Base-by-base conservation (phyloP, 92 coral and sea anemone genomes). In the Montipora capitata region DNA sequence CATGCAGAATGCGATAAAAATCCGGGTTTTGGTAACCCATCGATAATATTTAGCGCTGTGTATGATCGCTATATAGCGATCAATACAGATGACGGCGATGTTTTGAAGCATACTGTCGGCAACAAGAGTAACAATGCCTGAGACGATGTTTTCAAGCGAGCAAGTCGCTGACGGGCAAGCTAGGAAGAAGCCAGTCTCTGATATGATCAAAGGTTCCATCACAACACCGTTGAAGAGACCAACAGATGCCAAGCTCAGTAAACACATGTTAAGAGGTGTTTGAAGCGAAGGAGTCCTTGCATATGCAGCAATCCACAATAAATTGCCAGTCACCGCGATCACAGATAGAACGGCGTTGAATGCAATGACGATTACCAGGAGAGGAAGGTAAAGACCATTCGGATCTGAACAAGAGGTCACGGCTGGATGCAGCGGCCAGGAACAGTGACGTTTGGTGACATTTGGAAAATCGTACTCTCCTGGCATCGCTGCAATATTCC, bases 151-250 rank as follows among this genome's bases (percentile, higher is more conserved):
- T 15, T 83, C 87, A 41, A 83, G 57, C 9, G 87, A 83, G 49
- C 87, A 83, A 17, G 61, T 57, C 13, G 12, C 72, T 16, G 62
- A 83, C 5, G 87, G 87, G 7, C 87, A 72, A 3, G 72, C 87
- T 72, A 83, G 72, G 71, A 83, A 83, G 43, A 58, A 83, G 4
- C 41, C 75, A 0, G 72, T 75, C 18, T 83, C 87, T 11, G 79
- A 71, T 43, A 83, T 73, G 10, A 83, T 58, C 51, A 83, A 39
- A 0, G 87, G 87, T 4, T 83, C 72, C 87, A 83, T 83, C 0
- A 83, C 87, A 4, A n/a, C 87, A 10, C 87, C 87, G 15, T 72
- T 72, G 42, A 83, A 83, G 61, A 83, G 87, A 4, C 87, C 87
- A 6, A 83, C 87, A 0, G 87, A 73, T 40, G 87, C 87, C 35